phyloP scores from a whole-genome alignment of 2,113 vertebrate species.

The Thunnus maccoyii region DNA sequence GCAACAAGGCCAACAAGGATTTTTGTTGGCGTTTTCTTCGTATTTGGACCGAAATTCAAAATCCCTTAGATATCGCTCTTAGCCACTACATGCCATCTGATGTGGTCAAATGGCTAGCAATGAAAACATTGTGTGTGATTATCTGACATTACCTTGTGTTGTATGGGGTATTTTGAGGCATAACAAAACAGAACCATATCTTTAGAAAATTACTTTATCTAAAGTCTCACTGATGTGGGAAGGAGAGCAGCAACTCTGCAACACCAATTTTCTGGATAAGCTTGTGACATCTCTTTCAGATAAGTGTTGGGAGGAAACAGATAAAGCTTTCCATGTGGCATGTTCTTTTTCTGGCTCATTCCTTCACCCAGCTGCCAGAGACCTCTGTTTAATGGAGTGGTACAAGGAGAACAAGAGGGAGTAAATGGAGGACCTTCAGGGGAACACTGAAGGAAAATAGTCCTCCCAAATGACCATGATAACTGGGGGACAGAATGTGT shows the following conservation, averaged over 20 bases:
- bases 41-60: conserved; percentile 45
- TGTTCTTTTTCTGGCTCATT: conserved; percentile 62
- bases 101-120: conserved; percentile 33
- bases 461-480: conserved; percentile 57
- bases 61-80: conserved; percentile 29
- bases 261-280: conserved; percentile 48
- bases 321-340: conserved; percentile 73
- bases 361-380: conserved; percentile 51
- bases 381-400: conserved; percentile 60
- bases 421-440: conserved; percentile 45
- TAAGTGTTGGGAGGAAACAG: conserved; percentile 60
- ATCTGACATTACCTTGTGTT: conserved; percentile 43
- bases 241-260: conserved; percentile 40
- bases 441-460: conserved; percentile 67
- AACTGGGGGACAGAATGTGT: conserved; percentile 55
- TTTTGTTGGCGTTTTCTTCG: conserved; percentile 46
- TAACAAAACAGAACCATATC: conserved; percentile 33
- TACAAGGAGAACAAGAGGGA: conserved; percentile 52
- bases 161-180: conserved; percentile 11
- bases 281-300: conserved; percentile 63
- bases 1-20: conserved; percentile 18
- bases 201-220: conserved; percentile 28
- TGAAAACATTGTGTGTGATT: conserved; percentile 54
- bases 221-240: conserved; percentile 41
- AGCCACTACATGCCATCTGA: conserved; percentile 23